These are phyloP conservation scores for Neoitamus cyanurus DNA, from an alignment of 2,888 invertebrate genomes.

Conservation along the genomic window DNA sequence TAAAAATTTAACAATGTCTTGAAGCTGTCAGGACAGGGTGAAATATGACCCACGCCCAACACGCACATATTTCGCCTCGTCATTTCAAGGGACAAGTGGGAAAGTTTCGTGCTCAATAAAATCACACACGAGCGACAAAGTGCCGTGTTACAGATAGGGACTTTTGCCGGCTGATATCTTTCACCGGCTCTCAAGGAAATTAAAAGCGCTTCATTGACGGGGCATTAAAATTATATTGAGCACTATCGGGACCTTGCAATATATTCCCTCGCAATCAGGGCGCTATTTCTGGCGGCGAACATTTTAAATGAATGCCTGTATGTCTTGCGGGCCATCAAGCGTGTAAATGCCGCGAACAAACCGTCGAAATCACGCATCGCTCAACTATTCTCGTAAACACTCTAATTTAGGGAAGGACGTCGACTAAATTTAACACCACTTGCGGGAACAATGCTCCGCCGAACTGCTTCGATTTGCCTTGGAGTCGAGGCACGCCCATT, in stretches of 20 bases:
- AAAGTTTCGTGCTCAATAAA: neutral
- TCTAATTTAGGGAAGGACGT: slow-evolving; percentile 14
- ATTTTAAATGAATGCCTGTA: neutral
- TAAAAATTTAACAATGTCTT: neutral
- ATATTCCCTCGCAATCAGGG: neutral
- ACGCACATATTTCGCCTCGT: neutral
- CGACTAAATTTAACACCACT: slow-evolving; percentile 25
- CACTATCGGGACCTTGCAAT: neutral
- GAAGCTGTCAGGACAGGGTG: neutral
- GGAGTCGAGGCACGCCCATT: neutral
- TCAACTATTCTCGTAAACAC: slow-evolving; percentile 16
- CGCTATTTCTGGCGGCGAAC: neutral
- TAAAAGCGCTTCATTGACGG: slow-evolving; percentile 13
- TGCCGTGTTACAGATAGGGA: neutral
- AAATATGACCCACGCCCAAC: neutral
- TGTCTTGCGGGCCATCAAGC: neutral
- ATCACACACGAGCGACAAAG: neutral
- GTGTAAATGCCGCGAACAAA: neutral
- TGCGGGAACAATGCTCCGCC: neutral
- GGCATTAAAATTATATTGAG: slow-evolving; percentile 20
- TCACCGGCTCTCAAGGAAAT: neutral
- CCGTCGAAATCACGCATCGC: neutral
- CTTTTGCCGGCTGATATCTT: neutral
- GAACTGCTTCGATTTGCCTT: neutral
- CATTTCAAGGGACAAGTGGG: slow-evolving; percentile 6